Percentiles rank a stretch among this genome's conserved stretches.
Evolutionary conservation across 2,888 invertebrate species (phyloP).

Genomic region (Sericinus montela): DNA sequence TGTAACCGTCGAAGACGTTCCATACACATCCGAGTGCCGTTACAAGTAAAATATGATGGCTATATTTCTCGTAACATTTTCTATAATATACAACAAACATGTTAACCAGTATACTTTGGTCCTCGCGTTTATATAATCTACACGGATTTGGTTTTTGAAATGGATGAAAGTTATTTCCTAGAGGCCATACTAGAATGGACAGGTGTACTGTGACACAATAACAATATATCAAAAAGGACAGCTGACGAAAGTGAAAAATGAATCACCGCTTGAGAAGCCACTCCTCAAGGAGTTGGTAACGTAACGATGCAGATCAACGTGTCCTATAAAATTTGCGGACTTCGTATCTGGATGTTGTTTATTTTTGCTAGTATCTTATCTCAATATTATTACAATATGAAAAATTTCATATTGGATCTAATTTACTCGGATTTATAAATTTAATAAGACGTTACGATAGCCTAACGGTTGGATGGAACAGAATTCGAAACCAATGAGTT

Average conservation of each 20-base stretch:
- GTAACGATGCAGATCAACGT: background rate
- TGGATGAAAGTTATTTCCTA: slow-evolving; percentile 6
- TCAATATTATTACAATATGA: too few relatives aligned
- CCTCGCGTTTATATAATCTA: slow-evolving; percentile 9
- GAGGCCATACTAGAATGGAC: slow-evolving; percentile 26
- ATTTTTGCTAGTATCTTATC: too few relatives aligned
- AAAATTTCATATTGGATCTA: too few relatives aligned
- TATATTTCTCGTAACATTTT: background rate
- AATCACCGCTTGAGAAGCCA: slow-evolving; percentile 31
- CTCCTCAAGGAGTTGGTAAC: slow-evolving; percentile 36
- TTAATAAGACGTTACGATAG: too few relatives aligned
- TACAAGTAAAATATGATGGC: background rate
- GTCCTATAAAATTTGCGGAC: background rate
- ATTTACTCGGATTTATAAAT: too few relatives aligned
- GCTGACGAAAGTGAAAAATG: slow-evolving; percentile 51
- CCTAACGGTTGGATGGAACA: too few relatives aligned
- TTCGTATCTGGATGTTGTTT: background rate
- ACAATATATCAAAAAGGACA: slow-evolving; percentile 51
- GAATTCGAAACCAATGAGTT: too few relatives aligned
- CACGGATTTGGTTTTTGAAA: slow-evolving; percentile 3
- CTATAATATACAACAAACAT: slow-evolving; percentile 6
- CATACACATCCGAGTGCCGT: background rate
- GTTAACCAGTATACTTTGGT: slow-evolving; percentile 24
- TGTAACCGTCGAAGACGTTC: background rate
- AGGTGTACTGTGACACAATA: slow-evolving; percentile 38